These are phyloP conservation scores for Machimus rusticus DNA, from an alignment of 2,888 invertebrate species.

Conservation along the genomic window DNA sequence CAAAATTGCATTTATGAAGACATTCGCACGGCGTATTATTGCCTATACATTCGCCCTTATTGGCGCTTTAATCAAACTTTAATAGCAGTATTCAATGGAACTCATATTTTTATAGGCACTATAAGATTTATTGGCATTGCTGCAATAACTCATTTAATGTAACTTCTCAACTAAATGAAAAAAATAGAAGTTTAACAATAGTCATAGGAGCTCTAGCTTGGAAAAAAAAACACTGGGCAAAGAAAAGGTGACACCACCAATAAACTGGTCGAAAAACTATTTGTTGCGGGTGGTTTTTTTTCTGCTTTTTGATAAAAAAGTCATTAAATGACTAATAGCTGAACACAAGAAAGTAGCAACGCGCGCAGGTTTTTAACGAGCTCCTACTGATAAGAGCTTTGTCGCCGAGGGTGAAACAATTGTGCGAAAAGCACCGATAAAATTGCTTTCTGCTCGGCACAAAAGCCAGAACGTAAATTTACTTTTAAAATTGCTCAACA, in stretches of 20 bases:
- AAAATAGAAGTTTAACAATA: background rate
- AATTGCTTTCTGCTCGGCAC: background rate
- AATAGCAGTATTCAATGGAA: background rate
- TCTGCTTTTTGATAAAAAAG: slow-evolving; percentile 4
- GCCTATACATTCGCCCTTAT: background rate
- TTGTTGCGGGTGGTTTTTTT: background rate
- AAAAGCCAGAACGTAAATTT: slow-evolving; percentile 28
- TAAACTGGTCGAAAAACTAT: background rate
- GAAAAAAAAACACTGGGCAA: background rate
- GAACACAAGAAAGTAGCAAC: background rate
- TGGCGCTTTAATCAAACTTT: background rate
- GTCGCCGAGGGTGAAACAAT: slow-evolving; percentile 18
- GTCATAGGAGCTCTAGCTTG: background rate
- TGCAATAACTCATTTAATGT: background rate
- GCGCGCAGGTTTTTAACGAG: background rate
- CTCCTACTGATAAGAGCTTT: slow-evolving; percentile 11
- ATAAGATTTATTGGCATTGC: background rate
- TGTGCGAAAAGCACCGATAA: slow-evolving; percentile 24
- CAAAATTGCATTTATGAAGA: background rate
- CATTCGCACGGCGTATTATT: background rate
- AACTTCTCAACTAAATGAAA: background rate
- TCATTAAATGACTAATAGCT: background rate
- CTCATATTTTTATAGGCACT: background rate
- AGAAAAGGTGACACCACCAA: background rate
- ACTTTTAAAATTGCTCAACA: slow-evolving; percentile 14